A percentile compares a stretch with the other conserved stretches of the same genome.
These are phyloP conservation scores for Macrosteles quadrilineatus DNA, from an alignment of 1,140 invertebrate genomes.

Conservation along the genomic window DNA sequence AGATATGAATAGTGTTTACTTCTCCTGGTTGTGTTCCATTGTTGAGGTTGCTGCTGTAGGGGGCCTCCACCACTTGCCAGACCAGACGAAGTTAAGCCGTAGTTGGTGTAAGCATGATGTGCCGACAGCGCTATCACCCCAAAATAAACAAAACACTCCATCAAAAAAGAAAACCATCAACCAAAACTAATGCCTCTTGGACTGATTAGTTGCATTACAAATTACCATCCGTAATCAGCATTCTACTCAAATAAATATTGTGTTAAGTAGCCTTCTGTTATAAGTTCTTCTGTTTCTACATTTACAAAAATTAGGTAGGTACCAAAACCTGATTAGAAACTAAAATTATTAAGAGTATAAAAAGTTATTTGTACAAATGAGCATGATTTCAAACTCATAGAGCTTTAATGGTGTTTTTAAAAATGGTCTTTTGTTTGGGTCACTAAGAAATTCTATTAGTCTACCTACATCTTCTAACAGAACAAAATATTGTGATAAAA, in stretches of 20 bases:
- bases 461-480: no score
- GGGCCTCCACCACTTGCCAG: conserved; percentile 57
- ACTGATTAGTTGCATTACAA: background rate
- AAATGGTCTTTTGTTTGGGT: no score
- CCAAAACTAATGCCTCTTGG: background rate
- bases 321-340: background rate
- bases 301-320: background rate
- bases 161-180: conserved; percentile 30
- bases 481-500: no score
- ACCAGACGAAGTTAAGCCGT: conserved; percentile 53
- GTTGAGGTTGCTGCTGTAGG: conserved; percentile 60
- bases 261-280: no score
- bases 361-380: conserved; percentile 14
- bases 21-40: conserved; percentile 61
- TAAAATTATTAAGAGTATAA: no score
- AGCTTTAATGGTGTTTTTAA: no score
- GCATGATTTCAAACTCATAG: no score
- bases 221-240: no score
- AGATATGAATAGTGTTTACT: conserved; percentile 54
- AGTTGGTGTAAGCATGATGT: conserved; percentile 61
- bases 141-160: conserved; percentile 35
- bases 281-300: no score
- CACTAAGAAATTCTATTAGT: no score
- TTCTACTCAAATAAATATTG: no score
- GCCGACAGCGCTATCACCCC: conserved; percentile 54